These are phyloP conservation scores for Sarcophaga variegata DNA, from an alignment of 2,888 invertebrate species.

Conservation along the genomic window DNA sequence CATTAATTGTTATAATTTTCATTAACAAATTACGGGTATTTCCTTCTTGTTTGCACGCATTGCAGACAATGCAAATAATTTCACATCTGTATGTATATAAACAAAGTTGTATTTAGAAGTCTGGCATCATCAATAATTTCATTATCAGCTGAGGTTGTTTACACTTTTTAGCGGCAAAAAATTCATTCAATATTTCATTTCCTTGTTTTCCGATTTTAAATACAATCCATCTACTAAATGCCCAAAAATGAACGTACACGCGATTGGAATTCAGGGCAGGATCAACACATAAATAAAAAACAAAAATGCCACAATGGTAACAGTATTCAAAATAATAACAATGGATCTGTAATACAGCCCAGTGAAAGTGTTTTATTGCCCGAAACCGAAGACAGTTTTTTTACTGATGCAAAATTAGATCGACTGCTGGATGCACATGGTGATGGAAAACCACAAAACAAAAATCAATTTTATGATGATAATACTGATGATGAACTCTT, in stretches of 20 bases:
- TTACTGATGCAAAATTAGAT: conserved; percentile 74
- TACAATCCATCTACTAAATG: conserved; percentile 14
- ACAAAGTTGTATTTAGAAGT: background rate
- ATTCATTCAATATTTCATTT: background rate
- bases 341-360: conserved; percentile 27
- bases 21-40: too few species aligned
- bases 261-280: conserved; percentile 6
- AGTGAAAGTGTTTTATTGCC: conserved; percentile 74
- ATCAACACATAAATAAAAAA: conserved; percentile 45
- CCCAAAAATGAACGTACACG: conserved; percentile 42
- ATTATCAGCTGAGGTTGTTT: conserved; percentile 16
- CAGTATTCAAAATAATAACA: background rate
- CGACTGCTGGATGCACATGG: conserved; percentile 48
- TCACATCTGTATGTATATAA: too few species aligned
- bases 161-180: conserved; percentile 30
- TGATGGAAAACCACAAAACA: background rate
- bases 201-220: background rate
- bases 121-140: background rate
- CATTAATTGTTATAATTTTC: too few species aligned
- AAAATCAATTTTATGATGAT: conserved; percentile 49
- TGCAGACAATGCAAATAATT: too few species aligned
- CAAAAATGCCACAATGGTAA: conserved; percentile 27
- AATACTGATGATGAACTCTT: conserved; percentile 75
- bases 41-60: too few species aligned
- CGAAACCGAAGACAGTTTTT: conserved; percentile 76